A percentile compares a stretch with the other conserved stretches of the same genome.
phyloP scores from a whole-genome alignment of 92 coral and sea anemone genomes.

The Montipora capitata region DNA sequence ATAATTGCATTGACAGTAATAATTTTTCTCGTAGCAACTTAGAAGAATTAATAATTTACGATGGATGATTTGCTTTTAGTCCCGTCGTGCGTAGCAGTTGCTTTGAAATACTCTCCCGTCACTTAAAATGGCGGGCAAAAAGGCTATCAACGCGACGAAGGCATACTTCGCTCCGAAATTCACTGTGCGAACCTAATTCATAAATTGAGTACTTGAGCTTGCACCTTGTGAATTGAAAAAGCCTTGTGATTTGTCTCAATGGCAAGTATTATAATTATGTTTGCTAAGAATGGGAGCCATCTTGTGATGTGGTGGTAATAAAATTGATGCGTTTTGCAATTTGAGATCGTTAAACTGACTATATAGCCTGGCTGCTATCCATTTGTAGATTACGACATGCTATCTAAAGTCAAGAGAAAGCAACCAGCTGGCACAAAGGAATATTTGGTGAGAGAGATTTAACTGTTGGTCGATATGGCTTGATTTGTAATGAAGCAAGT shows the following conservation, averaged over 20 bases:
- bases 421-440: conserved; percentile 81
- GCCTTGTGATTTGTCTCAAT: background rate
- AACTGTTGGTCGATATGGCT: background rate
- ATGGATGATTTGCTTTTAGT: conserved; percentile 14
- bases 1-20: background rate
- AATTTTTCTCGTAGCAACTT: background rate
- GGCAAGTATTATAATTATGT: conserved; percentile 12
- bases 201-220: no score
- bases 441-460: conserved; percentile 73
- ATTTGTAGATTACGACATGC: conserved; percentile 62
- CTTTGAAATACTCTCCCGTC: conserved; percentile 17
- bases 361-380: background rate
- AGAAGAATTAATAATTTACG: conserved; percentile 44
- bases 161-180: background rate
- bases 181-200: background rate
- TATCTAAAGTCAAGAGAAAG: conserved; percentile 62
- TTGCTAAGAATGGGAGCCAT: conserved; percentile 8
- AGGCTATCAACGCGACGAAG: background rate
- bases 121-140: conserved; percentile 4
- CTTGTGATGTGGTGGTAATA: background rate
- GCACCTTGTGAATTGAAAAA: background rate
- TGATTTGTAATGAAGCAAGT: background rate
- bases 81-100: background rate
- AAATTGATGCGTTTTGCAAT: no score
- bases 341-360: no score